Conservation (phyloP, 2,797 vertebrate species). For the Gouania willdenowi region DNA sequence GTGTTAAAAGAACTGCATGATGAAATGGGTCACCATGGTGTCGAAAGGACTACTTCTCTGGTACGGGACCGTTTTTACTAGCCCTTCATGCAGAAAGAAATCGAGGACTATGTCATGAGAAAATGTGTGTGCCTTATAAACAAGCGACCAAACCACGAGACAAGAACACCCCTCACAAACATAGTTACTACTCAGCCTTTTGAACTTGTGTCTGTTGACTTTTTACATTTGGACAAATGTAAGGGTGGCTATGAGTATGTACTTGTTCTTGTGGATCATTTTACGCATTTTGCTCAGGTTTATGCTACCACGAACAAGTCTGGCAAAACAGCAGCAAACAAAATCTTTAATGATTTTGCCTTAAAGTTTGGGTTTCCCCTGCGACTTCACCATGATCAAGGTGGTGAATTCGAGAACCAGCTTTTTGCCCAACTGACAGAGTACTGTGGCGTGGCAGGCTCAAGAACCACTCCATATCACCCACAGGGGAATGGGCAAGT, state of each 20-base stretch:
- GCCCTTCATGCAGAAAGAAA: slow-evolving; percentile 1
- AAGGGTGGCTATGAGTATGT: background rate
- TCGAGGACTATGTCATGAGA: background rate
- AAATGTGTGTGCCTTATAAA: background rate
- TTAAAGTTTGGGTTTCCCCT: background rate
- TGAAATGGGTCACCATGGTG: background rate
- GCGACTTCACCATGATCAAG: background rate
- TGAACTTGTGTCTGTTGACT: slow-evolving; percentile 1
- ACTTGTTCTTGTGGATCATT: background rate
- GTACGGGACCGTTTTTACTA: background rate
- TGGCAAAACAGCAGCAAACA: no score
- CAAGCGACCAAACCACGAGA: background rate
- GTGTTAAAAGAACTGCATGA: background rate
- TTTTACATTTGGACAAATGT: background rate
- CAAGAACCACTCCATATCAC: slow-evolving; percentile 3
- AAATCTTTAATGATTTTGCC: background rate
- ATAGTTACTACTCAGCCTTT: background rate
- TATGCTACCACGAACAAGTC: background rate
- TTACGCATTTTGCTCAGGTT: background rate
- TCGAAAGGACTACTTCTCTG: background rate
- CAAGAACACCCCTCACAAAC: background rate
- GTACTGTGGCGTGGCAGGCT: background rate
- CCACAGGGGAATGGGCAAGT: slow-evolving; percentile 12
- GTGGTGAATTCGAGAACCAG: background rate
- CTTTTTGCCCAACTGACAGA: background rate